Conservation (phyloP, 2,888 invertebrate species). For the Platynereis dumerilii region DNA sequence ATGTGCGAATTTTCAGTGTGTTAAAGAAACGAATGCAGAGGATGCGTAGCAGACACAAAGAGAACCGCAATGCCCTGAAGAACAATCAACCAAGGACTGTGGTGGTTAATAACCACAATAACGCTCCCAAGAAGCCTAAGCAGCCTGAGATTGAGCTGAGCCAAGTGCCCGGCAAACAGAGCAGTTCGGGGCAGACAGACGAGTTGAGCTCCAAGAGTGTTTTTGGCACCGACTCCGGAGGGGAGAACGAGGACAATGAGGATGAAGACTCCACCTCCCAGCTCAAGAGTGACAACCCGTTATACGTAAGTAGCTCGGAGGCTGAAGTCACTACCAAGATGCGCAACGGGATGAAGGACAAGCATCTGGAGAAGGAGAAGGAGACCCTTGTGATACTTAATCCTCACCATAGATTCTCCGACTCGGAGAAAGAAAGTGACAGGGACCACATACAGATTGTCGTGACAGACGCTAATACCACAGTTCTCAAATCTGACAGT, state of each 20-base stretch:
- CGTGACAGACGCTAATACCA: conserved; percentile 15
- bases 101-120: neutral
- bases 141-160: conserved; percentile 1
- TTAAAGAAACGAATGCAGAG: conserved; percentile 51
- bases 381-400: neutral
- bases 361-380: conserved; percentile 5
- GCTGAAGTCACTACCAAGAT: conserved; percentile 9
- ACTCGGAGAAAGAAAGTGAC: conserved; percentile 15
- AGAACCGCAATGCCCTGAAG: neutral
- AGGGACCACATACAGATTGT: conserved; percentile 23
- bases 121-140: conserved; percentile 4
- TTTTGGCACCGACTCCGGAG: conserved; percentile 29
- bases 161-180: conserved; percentile 3
- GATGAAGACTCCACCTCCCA: conserved; percentile 24
- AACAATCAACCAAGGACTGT: conserved; percentile 6
- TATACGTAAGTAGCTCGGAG: conserved; percentile 25
- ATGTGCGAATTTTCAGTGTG: conserved; percentile 60
- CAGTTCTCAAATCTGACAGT: conserved; percentile 6
- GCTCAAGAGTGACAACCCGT: conserved; percentile 20
- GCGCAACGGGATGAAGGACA: conserved; percentile 19
- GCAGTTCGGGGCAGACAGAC: conserved; percentile 19
- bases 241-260: conserved; percentile 22
- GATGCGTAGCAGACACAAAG: conserved; percentile 38
- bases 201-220: conserved; percentile 32
- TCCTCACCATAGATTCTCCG: neutral